phyloP scores from a whole-genome alignment of 2,888 invertebrate species.

The Syrista parreyssii region DNA sequence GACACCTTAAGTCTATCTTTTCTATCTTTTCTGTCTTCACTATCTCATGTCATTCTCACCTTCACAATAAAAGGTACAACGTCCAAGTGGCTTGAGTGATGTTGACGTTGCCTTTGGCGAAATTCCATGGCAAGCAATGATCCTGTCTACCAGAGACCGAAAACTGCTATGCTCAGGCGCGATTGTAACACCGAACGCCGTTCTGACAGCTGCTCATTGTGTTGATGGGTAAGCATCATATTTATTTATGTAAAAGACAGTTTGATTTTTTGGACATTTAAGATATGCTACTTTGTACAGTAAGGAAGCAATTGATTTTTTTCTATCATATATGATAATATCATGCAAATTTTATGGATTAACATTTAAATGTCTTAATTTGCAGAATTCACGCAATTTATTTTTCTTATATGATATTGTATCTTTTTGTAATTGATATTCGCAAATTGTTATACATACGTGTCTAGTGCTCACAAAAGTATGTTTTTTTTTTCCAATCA shows the following conservation, averaged over 20 bases:
- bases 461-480: background rate
- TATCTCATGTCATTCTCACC: conserved; percentile 13
- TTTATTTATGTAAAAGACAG: background rate
- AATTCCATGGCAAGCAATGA: conserved; percentile 90
- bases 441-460: background rate
- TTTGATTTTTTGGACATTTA: too few species aligned
- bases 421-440: background rate
- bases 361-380: background rate
- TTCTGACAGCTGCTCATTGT: conserved; percentile 84
- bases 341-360: background rate
- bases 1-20: background rate
- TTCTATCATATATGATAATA: background rate
- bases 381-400: background rate
- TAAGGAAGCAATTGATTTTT: background rate
- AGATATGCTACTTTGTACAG: background rate
- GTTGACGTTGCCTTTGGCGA: conserved; percentile 81
- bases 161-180: conserved; percentile 84
- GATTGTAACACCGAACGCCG: conserved; percentile 79
- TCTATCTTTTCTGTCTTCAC: conserved; percentile 6
- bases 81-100: conserved; percentile 40
- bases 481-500: conserved; percentile 55
- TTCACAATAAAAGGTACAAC: conserved; percentile 41
- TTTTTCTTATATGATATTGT: background rate
- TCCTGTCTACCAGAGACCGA: conserved; percentile 77
- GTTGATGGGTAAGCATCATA: conserved; percentile 75